Evolutionary conservation across 2,797 vertebrate species (phyloP), one percentile per base, ranked within the genome.

Genomic region (Loris lydekkerianus): DNA sequence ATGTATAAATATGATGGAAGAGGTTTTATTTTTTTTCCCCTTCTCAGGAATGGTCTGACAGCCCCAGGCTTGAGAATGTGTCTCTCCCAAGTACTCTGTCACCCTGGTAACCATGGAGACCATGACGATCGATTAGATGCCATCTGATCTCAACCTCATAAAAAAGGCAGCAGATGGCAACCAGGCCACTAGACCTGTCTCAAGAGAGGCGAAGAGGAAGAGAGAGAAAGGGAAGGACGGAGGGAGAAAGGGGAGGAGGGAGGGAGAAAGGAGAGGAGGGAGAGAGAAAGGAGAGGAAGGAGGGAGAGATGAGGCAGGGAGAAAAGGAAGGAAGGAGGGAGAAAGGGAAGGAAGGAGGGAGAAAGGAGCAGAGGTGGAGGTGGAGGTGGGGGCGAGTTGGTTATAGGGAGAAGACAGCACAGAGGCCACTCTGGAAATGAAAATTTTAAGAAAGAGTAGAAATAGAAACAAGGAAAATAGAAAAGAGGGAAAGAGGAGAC

Each of bases 81-180:
- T 98, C 97, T 98, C 97, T 99, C 98, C 98, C 98, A 98, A 98
- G 98, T 98, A 98, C 98, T 98, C 98, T 98, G 98, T 98, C 98
- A 98, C 98, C 98, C 98, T 97, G 98, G 99, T 99, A 98, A 98
- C 99, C 99, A 99, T 99, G 99, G 99, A 98, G 99, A 99, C 99
- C 97, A 98, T 98, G 98, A 98, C 98, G 98, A 99, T 99, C 99
- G 99, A 99, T 99, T 99, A 98, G 98, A 98, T 98, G 98, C 99
- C 99, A 99, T 99, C 99, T 99, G 99, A 99, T 99, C 99, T 99
- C 98, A 98, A 98, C 98, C 98, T 98, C 98, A 98, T 98, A 98
- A 98, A 98, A 98, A 98, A 98, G 98, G 98, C 98, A 98, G 98
- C 99, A 99, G 99, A 99, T 99, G 99, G 99, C 98, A 98, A 98